These are phyloP conservation scores for Gastrophysa polygoni DNA, from an alignment of 2,888 invertebrate genomes.

Conservation along the genomic window DNA sequence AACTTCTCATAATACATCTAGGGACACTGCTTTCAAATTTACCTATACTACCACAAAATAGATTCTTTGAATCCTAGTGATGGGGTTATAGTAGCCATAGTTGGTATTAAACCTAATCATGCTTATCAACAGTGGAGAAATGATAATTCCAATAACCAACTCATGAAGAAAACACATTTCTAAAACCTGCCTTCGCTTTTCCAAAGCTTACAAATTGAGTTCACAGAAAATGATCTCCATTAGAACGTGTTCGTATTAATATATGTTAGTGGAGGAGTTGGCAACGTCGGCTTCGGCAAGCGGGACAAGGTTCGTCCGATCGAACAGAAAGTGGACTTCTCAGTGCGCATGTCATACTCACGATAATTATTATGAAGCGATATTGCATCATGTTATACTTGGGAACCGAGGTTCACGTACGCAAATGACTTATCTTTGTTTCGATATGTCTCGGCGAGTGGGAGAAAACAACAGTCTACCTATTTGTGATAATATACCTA, in stretches of 20 bases:
- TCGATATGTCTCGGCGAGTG: constrained; percentile 3
- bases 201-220: constrained; percentile 4
- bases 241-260: too few species aligned
- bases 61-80: constrained; percentile 2
- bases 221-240: too few species aligned
- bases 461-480: neutral
- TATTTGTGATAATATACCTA: too few species aligned
- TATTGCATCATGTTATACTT: constrained; percentile 27
- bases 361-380: constrained; percentile 25
- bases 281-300: constrained; percentile 30
- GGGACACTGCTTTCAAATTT: neutral
- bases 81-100: neutral
- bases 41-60: constrained; percentile 9
- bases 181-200: constrained; percentile 4
- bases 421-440: constrained; percentile 22
- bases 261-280: neutral
- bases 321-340: constrained; percentile 35
- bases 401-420: constrained; percentile 16
- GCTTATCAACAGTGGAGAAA: neutral
- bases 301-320: constrained; percentile 39
- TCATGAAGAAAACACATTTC: constrained; percentile 1
- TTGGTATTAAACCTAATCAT: neutral
- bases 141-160: constrained; percentile 5
- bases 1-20: neutral
- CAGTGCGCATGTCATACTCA: constrained; percentile 25